phyloP scores from a whole-genome alignment of 2,888 invertebrate species.

The Mesochorus sp. region DNA sequence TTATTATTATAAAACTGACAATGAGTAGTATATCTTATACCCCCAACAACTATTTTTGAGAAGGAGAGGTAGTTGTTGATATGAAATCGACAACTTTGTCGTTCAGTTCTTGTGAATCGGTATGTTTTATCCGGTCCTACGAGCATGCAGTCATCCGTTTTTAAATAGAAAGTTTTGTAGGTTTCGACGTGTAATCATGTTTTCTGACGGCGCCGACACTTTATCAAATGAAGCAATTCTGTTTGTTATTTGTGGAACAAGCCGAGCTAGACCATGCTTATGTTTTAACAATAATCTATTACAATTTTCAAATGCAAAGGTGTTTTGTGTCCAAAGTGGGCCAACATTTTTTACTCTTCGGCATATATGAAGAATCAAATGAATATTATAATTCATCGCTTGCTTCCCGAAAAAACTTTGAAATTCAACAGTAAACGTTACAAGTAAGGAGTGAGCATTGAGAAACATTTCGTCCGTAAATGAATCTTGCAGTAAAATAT shows the following conservation, averaged over 20 bases:
- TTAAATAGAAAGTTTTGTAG: neutral
- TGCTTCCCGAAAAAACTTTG: slow-evolving; percentile 10
- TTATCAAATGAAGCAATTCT: neutral
- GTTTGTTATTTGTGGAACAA: neutral
- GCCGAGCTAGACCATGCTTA: neutral
- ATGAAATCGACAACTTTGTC: no score
- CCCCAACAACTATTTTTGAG: no score
- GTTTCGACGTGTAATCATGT: neutral
- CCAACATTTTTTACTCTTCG: slow-evolving; percentile 26
- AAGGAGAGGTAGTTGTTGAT: no score
- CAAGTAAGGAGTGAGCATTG: neutral
- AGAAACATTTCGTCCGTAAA: neutral
- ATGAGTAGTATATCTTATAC: no score
- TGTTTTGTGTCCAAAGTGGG: slow-evolving; percentile 32
- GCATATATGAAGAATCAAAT: slow-evolving; percentile 30
- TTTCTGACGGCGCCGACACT: neutral
- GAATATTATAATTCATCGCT: slow-evolving; percentile 23
- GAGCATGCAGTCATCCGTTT: no score
- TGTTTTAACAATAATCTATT: neutral
- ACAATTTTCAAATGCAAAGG: slow-evolving; percentile 13
- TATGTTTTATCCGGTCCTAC: no score
- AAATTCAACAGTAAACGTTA: neutral
- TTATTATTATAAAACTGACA: no score
- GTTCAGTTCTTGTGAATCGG: no score
- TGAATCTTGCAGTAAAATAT: slow-evolving; percentile 7